A percentile compares a stretch with the other conserved stretches of the same genome.
These are phyloP conservation scores for Siderastrea siderea DNA, from an alignment of 92 coral and sea anemone genomes.

Conservation along the genomic window DNA sequence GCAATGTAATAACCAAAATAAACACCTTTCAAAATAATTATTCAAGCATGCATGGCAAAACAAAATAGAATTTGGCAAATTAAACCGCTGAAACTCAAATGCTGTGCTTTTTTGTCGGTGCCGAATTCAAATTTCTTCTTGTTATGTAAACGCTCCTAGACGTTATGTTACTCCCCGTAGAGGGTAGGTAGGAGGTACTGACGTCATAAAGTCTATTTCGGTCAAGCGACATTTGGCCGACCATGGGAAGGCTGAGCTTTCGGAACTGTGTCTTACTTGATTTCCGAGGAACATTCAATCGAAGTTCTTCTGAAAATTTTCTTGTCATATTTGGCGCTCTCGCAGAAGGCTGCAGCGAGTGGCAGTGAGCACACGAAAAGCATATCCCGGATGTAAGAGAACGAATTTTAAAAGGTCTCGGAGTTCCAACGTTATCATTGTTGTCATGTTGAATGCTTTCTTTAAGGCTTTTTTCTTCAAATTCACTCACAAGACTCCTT, in stretches of 20 bases:
- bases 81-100: not conserved
- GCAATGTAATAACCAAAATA: too few relatives aligned
- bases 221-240: not conserved
- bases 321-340: not conserved
- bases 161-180: not conserved
- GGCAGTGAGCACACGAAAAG: conserved; percentile 4
- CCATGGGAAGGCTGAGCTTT: conserved; percentile 25
- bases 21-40: too few relatives aligned
- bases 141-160: not conserved
- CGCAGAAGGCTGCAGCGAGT: not conserved
- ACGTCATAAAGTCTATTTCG: not conserved
- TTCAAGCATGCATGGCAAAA: too few relatives aligned
- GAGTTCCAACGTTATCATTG: not conserved
- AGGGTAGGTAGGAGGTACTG: not conserved
- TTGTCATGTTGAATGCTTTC: not conserved
- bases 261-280: not conserved
- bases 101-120: not conserved
- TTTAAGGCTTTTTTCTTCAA: not conserved
- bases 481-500: not conserved
- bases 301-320: conserved; percentile 4
- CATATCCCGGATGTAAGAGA: conserved; percentile 36
- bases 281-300: not conserved
- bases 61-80: not conserved
- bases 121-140: not conserved
- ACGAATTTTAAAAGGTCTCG: conserved; percentile 25